Evolutionary conservation across 2,113 vertebrate genomes (phyloP), one percentile per base, ranked within the genome.

Genomic region (Halichoerus grypus): DNA sequence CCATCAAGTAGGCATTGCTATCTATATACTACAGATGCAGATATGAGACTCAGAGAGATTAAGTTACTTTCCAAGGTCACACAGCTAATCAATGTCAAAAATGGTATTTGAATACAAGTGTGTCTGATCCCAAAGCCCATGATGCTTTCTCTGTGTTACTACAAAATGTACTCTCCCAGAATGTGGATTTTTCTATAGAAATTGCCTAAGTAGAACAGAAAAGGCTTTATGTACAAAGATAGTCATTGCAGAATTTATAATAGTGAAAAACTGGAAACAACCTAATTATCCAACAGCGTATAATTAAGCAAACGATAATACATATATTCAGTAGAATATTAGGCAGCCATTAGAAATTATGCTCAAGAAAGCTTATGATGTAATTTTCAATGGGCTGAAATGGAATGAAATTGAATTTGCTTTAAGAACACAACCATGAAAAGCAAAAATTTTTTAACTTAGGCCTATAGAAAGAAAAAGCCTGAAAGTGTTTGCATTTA

Each of bases 251-350:
- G 49, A 72, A 67, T 93, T 92, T 90, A 61, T 53, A 77, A 82
- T 22, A 59, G 63, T 53, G 13, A 95, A 83, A 94, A 85, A 39
- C 42, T 96, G 33, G 71, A 86, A 91, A 91, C 42, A 71, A 79
- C 26, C 31, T 63, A 57, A 67, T 86, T 79, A 94, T 69, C 71
- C 74, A 94, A 94, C 31, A 93, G 31, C 53, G 28, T 63, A 42
- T 77, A 89, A 87, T 94, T 82, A 93, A 96, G 67, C 80, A 94
- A 96, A 87, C 69, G 80, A 55, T 86, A 97, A 94, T 85, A 59
- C 14, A 69, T 39, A 82, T 77, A 86, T 39, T 92, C 67, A 88
- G 55, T 89, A 89, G 42, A 85, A 53, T 89, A 46, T 91, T 94
- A 77, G 65, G 13, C 33, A 85, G 28, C 5, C 79, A 76, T 85